A percentile compares a stretch with the other conserved stretches of the same genome.
phyloP scores from a whole-genome alignment of 2,113 vertebrate genomes.

The Mystacornis crossleyi region DNA sequence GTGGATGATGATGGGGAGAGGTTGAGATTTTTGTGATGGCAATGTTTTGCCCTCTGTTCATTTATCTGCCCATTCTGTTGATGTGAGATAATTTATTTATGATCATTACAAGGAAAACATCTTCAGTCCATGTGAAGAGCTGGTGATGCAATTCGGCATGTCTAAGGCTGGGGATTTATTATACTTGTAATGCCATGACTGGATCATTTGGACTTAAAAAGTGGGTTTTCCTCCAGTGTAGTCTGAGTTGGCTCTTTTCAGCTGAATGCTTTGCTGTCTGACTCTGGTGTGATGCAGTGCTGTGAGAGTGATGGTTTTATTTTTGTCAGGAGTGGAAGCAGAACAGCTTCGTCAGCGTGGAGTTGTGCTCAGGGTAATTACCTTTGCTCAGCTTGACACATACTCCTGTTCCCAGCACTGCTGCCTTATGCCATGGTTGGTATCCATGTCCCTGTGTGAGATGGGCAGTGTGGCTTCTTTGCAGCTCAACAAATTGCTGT shows the following conservation, averaged over 20 bases:
- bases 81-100: background rate
- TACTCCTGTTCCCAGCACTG: background rate
- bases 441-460: accelerated
- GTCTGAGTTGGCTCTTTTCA: background rate
- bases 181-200: accelerated
- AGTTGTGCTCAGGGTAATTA: background rate
- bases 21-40: background rate
- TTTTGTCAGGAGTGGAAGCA: background rate
- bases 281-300: background rate
- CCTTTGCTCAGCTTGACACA: background rate
- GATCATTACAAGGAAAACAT: background rate
- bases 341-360: background rate
- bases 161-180: background rate
- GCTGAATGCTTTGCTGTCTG: background rate
- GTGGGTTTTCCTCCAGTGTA: background rate
- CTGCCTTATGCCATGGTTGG: accelerated
- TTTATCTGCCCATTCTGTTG: background rate
- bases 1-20: background rate
- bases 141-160: background rate
- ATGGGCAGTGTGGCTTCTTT: background rate
- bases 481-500: background rate
- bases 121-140: background rate
- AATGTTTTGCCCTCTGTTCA: background rate
- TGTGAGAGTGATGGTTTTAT: background rate
- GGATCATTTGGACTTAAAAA: background rate